These are phyloP conservation scores for Melipona quadrifasciata DNA, from an alignment of 1,140 invertebrate genomes.

Conservation along the genomic window DNA sequence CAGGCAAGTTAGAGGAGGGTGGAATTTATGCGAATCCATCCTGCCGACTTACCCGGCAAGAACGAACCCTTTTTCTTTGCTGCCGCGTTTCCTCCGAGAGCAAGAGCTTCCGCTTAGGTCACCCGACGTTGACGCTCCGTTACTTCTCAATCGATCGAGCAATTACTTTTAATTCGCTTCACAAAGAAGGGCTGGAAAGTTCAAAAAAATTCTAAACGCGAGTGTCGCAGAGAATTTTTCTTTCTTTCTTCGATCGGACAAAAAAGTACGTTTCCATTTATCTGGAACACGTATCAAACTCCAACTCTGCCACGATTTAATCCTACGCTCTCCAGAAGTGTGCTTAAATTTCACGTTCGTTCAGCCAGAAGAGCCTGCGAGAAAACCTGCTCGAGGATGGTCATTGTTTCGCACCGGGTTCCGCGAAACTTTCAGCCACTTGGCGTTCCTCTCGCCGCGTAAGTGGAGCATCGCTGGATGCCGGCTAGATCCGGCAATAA, in stretches of 20 bases:
- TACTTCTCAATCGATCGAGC: not conserved
- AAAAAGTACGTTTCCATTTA: too few species aligned
- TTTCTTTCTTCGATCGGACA: too few species aligned
- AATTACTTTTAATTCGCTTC: not conserved
- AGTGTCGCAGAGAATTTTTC: too few species aligned
- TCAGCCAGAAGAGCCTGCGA: not conserved
- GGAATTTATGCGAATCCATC: conserved; percentile 80
- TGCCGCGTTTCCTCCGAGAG: conserved; percentile 34
- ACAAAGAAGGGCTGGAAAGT: too few species aligned
- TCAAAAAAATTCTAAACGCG: too few species aligned
- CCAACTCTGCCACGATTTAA: not conserved
- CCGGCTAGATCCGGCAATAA: conserved; percentile 42
- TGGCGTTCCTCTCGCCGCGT: not conserved
- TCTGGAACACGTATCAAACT: too few species aligned
- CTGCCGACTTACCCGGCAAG: conserved; percentile 71
- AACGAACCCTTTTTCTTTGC: conserved; percentile 62
- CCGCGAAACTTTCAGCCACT: not conserved
- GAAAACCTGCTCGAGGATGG: not conserved
- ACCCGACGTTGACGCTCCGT: conserved; percentile 21
- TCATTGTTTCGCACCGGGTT: not conserved
- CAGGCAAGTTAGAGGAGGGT: conserved; percentile 58
- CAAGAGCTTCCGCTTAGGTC: conserved; percentile 19
- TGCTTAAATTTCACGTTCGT: not conserved
- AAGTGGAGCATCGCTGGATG: not conserved
- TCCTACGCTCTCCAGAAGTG: not conserved